Evolutionary conservation across 2,888 invertebrate genomes (phyloP).

Genomic region (Plusia festucae): DNA sequence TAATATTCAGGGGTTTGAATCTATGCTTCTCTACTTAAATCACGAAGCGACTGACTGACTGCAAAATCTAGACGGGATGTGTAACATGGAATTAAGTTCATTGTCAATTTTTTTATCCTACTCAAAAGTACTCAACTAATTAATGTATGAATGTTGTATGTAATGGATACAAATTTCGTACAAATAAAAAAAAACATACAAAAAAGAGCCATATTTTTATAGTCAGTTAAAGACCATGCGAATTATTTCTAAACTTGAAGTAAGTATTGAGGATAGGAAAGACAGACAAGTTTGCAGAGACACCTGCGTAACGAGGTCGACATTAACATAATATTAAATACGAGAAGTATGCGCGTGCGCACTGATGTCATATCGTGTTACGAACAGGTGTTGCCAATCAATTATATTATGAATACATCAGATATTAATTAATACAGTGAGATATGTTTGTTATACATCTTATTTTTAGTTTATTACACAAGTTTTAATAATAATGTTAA

Average conservation of each 20-base stretch:
- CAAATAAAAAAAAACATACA: no score
- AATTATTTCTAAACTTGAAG: background rate
- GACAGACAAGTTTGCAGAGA: slow-evolving; percentile 32
- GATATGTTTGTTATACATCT: slow-evolving; percentile 12
- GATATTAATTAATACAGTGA: background rate
- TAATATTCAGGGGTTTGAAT: no score
- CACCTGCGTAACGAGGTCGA: slow-evolving; percentile 68
- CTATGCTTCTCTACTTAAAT: no score
- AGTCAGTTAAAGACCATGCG: background rate
- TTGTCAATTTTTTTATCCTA: no score
- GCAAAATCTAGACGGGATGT: no score
- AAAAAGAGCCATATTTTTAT: background rate
- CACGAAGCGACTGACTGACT: no score
- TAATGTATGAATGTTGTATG: no score
- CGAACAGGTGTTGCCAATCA: slow-evolving; percentile 73
- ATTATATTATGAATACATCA: slow-evolving; percentile 44
- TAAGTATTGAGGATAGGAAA: slow-evolving; percentile 22
- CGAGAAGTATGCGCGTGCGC: slow-evolving; percentile 45
- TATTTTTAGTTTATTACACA: background rate
- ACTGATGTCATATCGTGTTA: slow-evolving; percentile 60
- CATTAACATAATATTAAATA: slow-evolving; percentile 62
- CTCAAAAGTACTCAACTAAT: no score
- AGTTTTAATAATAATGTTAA: background rate
- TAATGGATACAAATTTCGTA: no score
- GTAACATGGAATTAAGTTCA: no score